Evolutionary conservation across 2,888 invertebrate genomes (phyloP).

Genomic region (Phrixothrix hirtus): DNA sequence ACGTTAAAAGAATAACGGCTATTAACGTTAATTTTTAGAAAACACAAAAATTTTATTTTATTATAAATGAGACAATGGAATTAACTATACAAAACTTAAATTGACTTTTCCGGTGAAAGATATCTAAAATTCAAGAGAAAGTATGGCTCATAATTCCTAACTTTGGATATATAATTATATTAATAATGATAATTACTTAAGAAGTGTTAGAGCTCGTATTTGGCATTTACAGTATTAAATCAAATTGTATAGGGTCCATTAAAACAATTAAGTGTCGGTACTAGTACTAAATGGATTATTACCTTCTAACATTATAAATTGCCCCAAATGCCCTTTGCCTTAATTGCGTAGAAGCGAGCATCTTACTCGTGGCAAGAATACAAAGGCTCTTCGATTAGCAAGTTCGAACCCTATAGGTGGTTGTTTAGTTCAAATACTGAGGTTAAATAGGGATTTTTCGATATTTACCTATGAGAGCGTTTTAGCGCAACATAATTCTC

Average conservation of each 20-base stretch:
- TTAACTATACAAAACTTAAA: too few species aligned
- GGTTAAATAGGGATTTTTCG: too few species aligned
- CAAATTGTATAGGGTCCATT: slow-evolving; percentile 6
- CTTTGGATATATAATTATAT: not conserved
- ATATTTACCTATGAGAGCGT: too few species aligned
- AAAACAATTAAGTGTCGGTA: slow-evolving; percentile 12
- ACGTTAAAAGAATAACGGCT: too few species aligned
- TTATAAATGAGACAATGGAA: too few species aligned
- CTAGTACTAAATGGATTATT: slow-evolving; percentile 15
- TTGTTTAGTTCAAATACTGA: too few species aligned
- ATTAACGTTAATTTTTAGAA: too few species aligned
- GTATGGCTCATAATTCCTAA: not conserved
- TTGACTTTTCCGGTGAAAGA: too few species aligned
- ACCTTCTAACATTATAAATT: slow-evolving; percentile 15
- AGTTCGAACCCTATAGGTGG: not conserved
- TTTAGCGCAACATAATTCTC: too few species aligned
- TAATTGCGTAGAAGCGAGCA: slow-evolving; percentile 15
- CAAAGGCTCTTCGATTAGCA: slow-evolving; percentile 9
- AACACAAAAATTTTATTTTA: too few species aligned
- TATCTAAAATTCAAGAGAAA: too few species aligned
- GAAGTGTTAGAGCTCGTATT: not conserved
- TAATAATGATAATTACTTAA: not conserved
- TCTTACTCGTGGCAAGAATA: slow-evolving; percentile 13
- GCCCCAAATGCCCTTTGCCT: slow-evolving; percentile 12
- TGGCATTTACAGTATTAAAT: not conserved